Evolutionary conservation across 2,888 invertebrate species (phyloP).

Genomic region (Athalia circularis): DNA sequence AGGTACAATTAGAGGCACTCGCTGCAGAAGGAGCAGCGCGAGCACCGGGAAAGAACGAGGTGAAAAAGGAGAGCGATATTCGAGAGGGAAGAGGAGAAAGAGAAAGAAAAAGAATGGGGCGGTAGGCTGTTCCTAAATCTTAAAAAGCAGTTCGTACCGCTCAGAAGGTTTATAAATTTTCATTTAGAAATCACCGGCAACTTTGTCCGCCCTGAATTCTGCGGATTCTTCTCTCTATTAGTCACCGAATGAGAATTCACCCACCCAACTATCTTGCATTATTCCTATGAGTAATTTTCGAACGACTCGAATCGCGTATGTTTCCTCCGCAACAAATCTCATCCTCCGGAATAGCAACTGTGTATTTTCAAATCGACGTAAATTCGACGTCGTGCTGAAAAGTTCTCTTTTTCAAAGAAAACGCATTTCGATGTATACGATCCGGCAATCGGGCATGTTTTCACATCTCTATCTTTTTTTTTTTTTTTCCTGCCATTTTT

Average conservation of each 20-base stretch:
- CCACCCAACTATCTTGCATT: not conserved
- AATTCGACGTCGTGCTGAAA: too few species aligned
- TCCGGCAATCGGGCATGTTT: not conserved
- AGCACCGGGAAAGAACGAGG: not conserved
- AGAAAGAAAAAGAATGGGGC: not conserved
- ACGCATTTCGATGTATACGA: too few species aligned
- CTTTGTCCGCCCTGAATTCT: constrained; percentile 18
- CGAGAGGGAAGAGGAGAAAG: not conserved
- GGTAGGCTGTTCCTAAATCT: constrained; percentile 37
- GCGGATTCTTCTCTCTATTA: constrained; percentile 37
- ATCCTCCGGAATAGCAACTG: too few species aligned
- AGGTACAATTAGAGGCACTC: constrained; percentile 34
- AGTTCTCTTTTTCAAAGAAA: too few species aligned
- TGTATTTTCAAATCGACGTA: too few species aligned
- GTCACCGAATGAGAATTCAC: constrained; percentile 8
- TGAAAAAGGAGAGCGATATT: not conserved
- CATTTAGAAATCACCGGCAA: constrained; percentile 12
- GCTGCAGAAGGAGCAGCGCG: not conserved
- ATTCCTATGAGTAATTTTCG: too few species aligned
- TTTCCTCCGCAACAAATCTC: too few species aligned
- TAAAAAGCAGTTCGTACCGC: constrained; percentile 34
- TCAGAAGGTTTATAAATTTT: constrained; percentile 38
- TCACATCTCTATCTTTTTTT: not conserved
- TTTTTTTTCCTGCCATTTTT: too few species aligned
- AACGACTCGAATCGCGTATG: too few species aligned